Base-by-base conservation (phyloP, 2,797 vertebrate genomes). In the Nasua narica region DNA sequence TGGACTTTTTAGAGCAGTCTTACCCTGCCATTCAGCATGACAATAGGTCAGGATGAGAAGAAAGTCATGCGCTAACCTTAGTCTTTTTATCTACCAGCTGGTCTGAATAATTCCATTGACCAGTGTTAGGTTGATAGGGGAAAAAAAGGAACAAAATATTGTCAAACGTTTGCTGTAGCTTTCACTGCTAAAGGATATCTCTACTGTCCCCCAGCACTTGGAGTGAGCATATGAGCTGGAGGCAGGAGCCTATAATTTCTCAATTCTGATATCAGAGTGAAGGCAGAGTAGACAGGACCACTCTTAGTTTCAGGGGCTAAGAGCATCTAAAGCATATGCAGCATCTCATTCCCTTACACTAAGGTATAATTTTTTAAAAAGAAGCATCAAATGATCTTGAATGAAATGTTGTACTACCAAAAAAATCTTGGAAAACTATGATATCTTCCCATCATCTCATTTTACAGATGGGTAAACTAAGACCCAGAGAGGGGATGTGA, bases 401-500 rank as follows among this genome's bases (percentile, higher is more conserved):
- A 72, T 82, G 82, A 56, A 92, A 78, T 32, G 32, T 46, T 87
- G 23, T 67, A 21, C 27, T 81, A 72, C 5, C 25, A 94, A 72
- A 96, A 94, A 50, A 67, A 70, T n/a, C 50, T 92, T 87, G n/a
- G 77, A 95, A 93, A 88, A 83, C 40, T 82, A 35, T 95, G 56
- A 86, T 74, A 60, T 37, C 65, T 11, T 85, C n/a, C 25, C 43
- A 86, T 23, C 14, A 65, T n/a, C 32, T 95, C 14, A 95, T 92
- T 95, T 94, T 96, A 95, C 16, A 88, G 56, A 76, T 65, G 18
- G 77, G 25, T 35, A 92, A 89, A 54, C 37, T 90, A 87, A 93
- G 52, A 81, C 29, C 25, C 27, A 79, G 56, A 81, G 48, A 93
- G 29, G 16, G 48, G 10, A 81, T n/a, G 5, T 87, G 43, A 88